Percentiles rank a stretch among this genome's conserved stretches.
phyloP scores from a whole-genome alignment of 2,797 vertebrate species.

The Scleropages formosus region DNA sequence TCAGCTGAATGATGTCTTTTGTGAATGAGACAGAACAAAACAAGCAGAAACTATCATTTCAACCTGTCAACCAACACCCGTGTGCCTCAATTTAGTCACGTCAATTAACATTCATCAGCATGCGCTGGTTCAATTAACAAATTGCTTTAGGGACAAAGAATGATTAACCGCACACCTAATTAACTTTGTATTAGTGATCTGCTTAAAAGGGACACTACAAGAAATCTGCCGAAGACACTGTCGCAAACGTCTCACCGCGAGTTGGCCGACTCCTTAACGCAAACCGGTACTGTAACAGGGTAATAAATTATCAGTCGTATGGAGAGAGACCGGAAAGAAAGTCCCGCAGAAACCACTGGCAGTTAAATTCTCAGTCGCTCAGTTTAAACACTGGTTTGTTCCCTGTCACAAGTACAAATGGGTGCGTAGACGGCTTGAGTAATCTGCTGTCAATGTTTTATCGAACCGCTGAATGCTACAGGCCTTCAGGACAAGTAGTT shows the following conservation, averaged over 20 bases:
- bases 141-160: conserved; percentile 23
- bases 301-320: neutral
- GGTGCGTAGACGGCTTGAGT: neutral
- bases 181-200: conserved; percentile 26
- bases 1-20: conserved; percentile 7
- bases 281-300: conserved; percentile 5
- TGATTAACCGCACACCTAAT: conserved; percentile 22
- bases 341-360: neutral
- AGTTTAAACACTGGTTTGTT: neutral
- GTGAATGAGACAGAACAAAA: conserved; percentile 5
- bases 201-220: conserved; percentile 23
- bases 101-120: conserved; percentile 18
- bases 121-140: conserved; percentile 24
- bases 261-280: neutral
- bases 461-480: neutral
- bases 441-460: neutral
- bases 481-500: neutral
- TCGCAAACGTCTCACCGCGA: neutral
- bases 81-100: neutral
- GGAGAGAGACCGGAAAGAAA: neutral
- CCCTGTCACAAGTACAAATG: neutral
- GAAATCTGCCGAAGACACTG: conserved; percentile 1
- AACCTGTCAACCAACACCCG: conserved; percentile 2
- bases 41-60: conserved; percentile 6
- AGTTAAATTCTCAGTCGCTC: neutral